Conservation (phyloP, 2,888 invertebrate genomes). For the Schizaphis graminum region DNA sequence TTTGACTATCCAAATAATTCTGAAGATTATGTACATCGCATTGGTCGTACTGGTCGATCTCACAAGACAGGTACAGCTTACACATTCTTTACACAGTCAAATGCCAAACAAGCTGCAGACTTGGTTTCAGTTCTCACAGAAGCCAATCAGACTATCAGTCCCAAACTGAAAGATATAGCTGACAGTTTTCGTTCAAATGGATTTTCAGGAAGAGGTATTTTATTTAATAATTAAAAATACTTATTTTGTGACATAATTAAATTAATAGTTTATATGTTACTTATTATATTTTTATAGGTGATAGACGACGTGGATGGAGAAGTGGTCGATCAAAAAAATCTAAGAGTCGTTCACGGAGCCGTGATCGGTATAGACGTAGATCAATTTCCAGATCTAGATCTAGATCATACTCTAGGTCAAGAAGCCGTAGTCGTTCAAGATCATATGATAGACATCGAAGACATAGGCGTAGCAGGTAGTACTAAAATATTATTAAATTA, state of each 20-base stretch:
- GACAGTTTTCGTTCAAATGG: slow-evolving; percentile 64
- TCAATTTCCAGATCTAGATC: slow-evolving; percentile 51
- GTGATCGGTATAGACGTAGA: slow-evolving; percentile 61
- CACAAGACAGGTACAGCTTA: slow-evolving; percentile 90
- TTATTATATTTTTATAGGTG: slow-evolving; percentile 41
- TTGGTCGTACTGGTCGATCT: slow-evolving; percentile 79
- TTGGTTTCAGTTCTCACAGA: slow-evolving; percentile 92
- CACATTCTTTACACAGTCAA: slow-evolving; percentile 94
- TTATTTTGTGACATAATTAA: background rate
- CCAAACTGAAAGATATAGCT: slow-evolving; percentile 84
- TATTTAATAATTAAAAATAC: background rate
- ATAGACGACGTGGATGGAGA: slow-evolving; percentile 64
- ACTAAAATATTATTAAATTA: background rate
- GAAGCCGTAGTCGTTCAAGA: slow-evolving; percentile 59
- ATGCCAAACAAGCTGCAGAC: slow-evolving; percentile 92
- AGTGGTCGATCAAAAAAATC: slow-evolving; percentile 59
- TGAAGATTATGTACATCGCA: slow-evolving; percentile 82
- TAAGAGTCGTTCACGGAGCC: slow-evolving; percentile 62
- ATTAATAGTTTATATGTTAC: background rate
- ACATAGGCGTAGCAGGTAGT: slow-evolving; percentile 61
- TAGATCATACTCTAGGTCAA: slow-evolving; percentile 56
- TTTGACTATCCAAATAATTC: slow-evolving; percentile 81
- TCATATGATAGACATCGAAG: slow-evolving; percentile 62
- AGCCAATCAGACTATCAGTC: slow-evolving; percentile 89
- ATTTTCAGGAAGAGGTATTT: slow-evolving; percentile 61